phyloP scores from a whole-genome alignment of 2,797 vertebrate genomes.

The Ispidina picta region DNA sequence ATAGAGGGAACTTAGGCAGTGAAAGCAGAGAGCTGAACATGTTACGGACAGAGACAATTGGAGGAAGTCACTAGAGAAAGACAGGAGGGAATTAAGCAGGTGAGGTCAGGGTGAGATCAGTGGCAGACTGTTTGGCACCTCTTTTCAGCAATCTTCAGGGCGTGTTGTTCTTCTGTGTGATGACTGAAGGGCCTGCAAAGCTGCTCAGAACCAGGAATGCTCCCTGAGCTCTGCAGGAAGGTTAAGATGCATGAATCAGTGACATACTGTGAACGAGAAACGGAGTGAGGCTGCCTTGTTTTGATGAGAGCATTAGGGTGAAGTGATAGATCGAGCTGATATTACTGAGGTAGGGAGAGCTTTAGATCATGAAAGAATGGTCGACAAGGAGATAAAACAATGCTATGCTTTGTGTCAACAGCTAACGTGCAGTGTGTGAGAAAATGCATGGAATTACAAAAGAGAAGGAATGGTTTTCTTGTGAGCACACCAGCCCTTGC shows the following conservation, averaged over 20 bases:
- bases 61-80: not conserved
- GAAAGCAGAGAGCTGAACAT: not conserved
- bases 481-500: not conserved
- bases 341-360: not conserved
- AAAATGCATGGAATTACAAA: constrained; percentile 1
- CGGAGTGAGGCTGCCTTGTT: not conserved
- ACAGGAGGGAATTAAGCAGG: not conserved
- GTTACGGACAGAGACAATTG: not conserved
- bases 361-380: constrained; percentile 11
- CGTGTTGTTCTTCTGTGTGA: not conserved
- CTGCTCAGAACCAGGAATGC: not conserved
- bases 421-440: constrained; percentile 2
- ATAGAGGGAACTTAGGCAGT: not conserved
- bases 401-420: constrained; percentile 22
- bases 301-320: constrained; percentile 6
- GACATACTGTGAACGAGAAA: not conserved
- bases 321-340: constrained; percentile 41
- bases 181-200: not conserved
- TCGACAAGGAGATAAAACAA: constrained; percentile 46
- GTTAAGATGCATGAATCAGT: not conserved
- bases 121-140: not conserved
- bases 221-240: not conserved
- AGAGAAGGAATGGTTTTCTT: not conserved
- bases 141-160: not conserved
- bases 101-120: not conserved